These are phyloP conservation scores for Miltochrista miniata DNA, from an alignment of 2,888 invertebrate species.

Conservation along the genomic window DNA sequence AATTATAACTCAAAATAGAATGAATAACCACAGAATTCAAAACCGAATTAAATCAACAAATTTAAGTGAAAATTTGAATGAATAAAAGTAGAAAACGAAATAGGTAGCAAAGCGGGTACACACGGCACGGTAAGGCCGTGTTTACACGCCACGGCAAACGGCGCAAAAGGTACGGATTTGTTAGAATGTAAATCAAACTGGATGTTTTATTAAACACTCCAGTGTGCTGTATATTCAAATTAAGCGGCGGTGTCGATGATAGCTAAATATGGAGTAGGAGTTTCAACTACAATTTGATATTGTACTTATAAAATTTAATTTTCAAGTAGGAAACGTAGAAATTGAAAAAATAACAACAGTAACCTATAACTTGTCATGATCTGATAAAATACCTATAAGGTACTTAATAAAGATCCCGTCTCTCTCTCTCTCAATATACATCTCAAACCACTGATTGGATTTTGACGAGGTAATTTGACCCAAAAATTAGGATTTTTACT, in stretches of 20 bases:
- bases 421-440: too few species aligned
- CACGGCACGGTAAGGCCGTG: constrained; percentile 62
- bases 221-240: constrained; percentile 79
- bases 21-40: constrained; percentile 14
- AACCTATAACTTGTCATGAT: too few species aligned
- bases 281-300: background rate
- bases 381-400: too few species aligned
- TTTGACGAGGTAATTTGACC: too few species aligned
- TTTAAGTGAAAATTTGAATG: constrained; percentile 57
- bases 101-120: constrained; percentile 47
- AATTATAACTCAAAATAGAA: constrained; percentile 7
- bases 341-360: too few species aligned
- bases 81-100: constrained; percentile 44
- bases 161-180: constrained; percentile 79
- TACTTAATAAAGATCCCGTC: too few species aligned
- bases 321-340: too few species aligned
- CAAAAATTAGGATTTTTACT: too few species aligned
- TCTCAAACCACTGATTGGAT: too few species aligned
- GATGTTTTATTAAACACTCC: constrained; percentile 82
- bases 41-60: constrained; percentile 43
- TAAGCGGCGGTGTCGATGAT: constrained; percentile 72
- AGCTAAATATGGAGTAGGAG: constrained; percentile 45
- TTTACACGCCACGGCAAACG: constrained; percentile 74
- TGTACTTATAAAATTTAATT: too few species aligned
- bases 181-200: constrained; percentile 79